These are phyloP conservation scores for Aphidius ervi DNA, from an alignment of 1,140 invertebrate species.

Conservation along the genomic window DNA sequence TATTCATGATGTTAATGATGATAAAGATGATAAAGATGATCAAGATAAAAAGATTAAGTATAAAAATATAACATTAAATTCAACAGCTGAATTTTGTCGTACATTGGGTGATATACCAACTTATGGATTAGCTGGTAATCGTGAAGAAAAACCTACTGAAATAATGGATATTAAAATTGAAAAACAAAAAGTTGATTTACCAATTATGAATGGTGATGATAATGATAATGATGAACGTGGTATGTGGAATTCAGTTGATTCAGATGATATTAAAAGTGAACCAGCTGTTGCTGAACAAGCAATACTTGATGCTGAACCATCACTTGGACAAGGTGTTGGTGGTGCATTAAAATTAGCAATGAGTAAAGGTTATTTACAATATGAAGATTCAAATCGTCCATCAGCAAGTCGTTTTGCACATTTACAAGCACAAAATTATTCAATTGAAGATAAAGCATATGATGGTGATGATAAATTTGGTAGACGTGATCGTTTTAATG, in stretches of 20 bases:
- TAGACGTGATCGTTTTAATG: conserved; percentile 74
- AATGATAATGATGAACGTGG: conserved; percentile 57
- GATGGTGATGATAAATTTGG: conserved; percentile 82
- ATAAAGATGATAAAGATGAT: conserved; percentile 46
- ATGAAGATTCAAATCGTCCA: conserved; percentile 69
- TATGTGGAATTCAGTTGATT: conserved; percentile 70
- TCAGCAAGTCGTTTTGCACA: conserved; percentile 70
- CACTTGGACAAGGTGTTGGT: conserved; percentile 86
- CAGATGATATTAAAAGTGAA: conserved; percentile 49
- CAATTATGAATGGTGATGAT: conserved; percentile 38
- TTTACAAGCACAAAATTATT: conserved; percentile 88
- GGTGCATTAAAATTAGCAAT: conserved; percentile 88
- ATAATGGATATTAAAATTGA: conserved; percentile 70
- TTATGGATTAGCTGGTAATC: conserved; percentile 82
- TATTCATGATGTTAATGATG: conserved; percentile 40
- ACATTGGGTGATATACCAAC: conserved; percentile 94
- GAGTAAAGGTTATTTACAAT: conserved; percentile 93
- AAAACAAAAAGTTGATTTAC: conserved; percentile 51
- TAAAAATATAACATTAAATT: conserved; percentile 79
- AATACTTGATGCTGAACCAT: conserved; percentile 92
- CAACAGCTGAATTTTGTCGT: conserved; percentile 95
- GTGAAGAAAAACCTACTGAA: conserved; percentile 79
- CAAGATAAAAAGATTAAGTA: conserved; percentile 40
- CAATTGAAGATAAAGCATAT: conserved; percentile 93
- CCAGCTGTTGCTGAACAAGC: conserved; percentile 59